Conservation (phyloP, 2,113 vertebrate genomes). For the Ictidomys tridecemlineatus region DNA sequence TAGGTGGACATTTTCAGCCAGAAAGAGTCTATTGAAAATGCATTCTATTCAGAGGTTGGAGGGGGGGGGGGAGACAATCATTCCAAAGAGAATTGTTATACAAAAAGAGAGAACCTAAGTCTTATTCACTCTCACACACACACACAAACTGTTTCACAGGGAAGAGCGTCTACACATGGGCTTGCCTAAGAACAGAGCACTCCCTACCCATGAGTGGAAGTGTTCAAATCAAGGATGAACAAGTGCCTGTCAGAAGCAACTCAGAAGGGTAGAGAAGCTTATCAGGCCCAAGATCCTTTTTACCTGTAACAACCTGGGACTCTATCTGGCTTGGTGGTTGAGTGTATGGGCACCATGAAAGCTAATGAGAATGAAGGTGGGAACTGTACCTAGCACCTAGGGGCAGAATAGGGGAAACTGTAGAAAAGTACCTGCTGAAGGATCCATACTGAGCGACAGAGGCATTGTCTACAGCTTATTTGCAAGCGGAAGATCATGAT, state of each 20-base stretch:
- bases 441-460: neutral
- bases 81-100: neutral
- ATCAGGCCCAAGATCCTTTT: neutral
- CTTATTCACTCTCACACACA: no score
- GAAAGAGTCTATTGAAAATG: neutral
- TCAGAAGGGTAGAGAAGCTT: neutral
- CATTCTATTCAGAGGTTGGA: neutral
- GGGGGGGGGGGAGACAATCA: neutral
- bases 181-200: neutral
- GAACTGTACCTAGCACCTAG: neutral
- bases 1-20: neutral
- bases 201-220: neutral
- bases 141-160: neutral
- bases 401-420: neutral
- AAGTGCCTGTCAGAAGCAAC: accelerated
- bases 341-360: neutral
- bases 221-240: neutral
- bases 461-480: neutral
- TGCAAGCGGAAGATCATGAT: neutral
- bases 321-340: neutral
- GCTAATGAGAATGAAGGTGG: neutral
- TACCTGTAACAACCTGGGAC: neutral
- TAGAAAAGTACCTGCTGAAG: neutral
- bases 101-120: neutral
- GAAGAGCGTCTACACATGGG: neutral